A percentile compares a stretch with the other conserved stretches of the same genome.
Conservation (phyloP, 2,797 vertebrate genomes). For the Lagocephalus sceleratus region DNA sequence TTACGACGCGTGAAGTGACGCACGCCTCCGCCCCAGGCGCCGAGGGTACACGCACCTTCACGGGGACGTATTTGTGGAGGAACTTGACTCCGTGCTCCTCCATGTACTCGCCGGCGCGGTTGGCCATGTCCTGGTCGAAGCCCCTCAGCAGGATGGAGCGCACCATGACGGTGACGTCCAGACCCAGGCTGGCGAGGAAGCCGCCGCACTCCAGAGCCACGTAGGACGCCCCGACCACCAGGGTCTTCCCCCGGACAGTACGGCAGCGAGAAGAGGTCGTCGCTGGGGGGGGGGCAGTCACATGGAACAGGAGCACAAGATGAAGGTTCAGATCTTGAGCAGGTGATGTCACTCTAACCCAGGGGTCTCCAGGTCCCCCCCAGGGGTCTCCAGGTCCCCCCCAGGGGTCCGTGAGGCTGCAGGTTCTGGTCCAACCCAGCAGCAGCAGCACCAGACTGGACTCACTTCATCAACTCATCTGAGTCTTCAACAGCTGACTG, state of each 20-base stretch:
- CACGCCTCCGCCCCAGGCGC: no score
- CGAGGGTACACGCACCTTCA: slow-evolving; percentile 71
- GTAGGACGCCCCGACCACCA: slow-evolving; percentile 92
- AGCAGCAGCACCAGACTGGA: no score
- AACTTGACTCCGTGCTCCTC: slow-evolving; percentile 88
- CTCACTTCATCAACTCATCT: no score
- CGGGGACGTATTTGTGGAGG: slow-evolving; percentile 84
- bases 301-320: neutral
- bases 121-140: slow-evolving; percentile 96
- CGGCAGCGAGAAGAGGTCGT: slow-evolving; percentile 92
- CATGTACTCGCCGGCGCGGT: slow-evolving; percentile 88
- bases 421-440: no score
- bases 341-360: neutral
- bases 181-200: slow-evolving; percentile 88
- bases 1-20: neutral
- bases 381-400: no score
- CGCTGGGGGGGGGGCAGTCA: slow-evolving; percentile 67
- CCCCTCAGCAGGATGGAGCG: slow-evolving; percentile 92
- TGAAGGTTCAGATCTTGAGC: neutral
- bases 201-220: slow-evolving; percentile 95
- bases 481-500: no score
- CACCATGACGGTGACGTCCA: slow-evolving; percentile 93
- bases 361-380: no score
- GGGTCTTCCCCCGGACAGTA: slow-evolving; percentile 94
- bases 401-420: no score